Conservation (phyloP, 2,888 invertebrate genomes). For the Lasioglossum morio region DNA sequence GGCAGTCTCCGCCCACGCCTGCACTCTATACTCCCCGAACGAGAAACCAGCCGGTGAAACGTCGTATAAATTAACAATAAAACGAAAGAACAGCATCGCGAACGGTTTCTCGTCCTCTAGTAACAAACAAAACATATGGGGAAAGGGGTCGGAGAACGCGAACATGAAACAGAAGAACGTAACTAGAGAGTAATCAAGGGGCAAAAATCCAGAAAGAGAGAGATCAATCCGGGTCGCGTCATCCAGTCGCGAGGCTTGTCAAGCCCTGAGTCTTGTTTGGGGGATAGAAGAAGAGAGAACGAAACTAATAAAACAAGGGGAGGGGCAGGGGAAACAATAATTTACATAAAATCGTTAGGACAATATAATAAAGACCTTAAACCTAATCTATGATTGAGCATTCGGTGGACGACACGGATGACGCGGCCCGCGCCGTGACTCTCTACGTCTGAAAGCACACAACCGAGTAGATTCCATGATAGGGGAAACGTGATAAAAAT, state of each 20-base stretch:
- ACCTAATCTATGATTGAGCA: conserved; percentile 82
- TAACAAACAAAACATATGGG: background rate
- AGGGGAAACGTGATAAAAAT: conserved; percentile 28
- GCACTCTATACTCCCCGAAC: background rate
- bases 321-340: conserved; percentile 73
- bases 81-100: background rate
- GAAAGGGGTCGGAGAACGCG: conserved; percentile 19
- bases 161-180: conserved; percentile 41
- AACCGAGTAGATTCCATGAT: conserved; percentile 45
- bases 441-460: conserved; percentile 57
- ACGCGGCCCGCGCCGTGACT: conserved; percentile 55
- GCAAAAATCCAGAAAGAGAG: conserved; percentile 36
- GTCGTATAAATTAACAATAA: conserved; percentile 53
- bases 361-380: conserved; percentile 74
- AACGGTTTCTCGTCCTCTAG: background rate
- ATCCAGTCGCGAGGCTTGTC: conserved; percentile 68
- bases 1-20: background rate
- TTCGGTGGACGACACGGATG: conserved; percentile 75
- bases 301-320: conserved; percentile 33
- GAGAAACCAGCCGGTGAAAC: background rate
- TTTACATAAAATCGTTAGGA: conserved; percentile 77
- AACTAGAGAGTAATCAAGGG: conserved; percentile 45
- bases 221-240: conserved; percentile 68
- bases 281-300: conserved; percentile 11
- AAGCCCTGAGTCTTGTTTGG: conserved; percentile 74